A percentile compares a stretch with the other conserved stretches of the same genome.
These are phyloP conservation scores for Vesta saturnalis DNA, from an alignment of 2,888 invertebrate species.

Conservation along the genomic window DNA sequence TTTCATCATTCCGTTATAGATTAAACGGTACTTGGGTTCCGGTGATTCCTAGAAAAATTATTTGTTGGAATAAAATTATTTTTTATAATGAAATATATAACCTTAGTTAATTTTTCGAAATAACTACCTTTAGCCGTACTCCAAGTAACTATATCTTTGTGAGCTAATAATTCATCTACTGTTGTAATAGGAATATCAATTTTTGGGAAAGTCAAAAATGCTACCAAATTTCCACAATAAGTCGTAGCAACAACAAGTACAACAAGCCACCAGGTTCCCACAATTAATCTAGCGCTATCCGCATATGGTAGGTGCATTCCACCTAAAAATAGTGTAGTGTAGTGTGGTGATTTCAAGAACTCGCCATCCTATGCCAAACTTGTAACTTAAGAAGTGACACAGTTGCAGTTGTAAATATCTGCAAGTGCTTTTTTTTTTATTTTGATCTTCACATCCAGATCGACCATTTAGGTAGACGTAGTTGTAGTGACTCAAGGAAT, in stretches of 20 bases:
- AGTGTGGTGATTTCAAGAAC: background rate
- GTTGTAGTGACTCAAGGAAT: too few species aligned
- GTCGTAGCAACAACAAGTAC: conserved; percentile 90
- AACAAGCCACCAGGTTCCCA: conserved; percentile 93
- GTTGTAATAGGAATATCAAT: conserved; percentile 77
- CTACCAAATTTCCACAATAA: conserved; percentile 92
- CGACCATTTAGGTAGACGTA: too few species aligned
- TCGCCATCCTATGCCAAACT: too few species aligned
- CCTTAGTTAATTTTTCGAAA: conserved; percentile 72
- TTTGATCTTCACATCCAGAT: too few species aligned
- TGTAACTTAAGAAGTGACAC: too few species aligned
- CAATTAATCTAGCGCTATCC: conserved; percentile 85
- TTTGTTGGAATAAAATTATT: background rate
- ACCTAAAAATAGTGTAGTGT: conserved; percentile 61
- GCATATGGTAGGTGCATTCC: conserved; percentile 87
- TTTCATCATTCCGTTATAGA: conserved; percentile 68
- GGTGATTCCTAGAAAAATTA: conserved; percentile 64
- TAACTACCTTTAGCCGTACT: conserved; percentile 80
- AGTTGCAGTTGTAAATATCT: too few species aligned
- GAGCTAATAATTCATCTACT: conserved; percentile 71
- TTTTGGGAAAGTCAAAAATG: conserved; percentile 91
- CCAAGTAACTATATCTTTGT: conserved; percentile 73
- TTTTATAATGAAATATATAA: conserved; percentile 46
- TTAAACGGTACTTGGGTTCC: conserved; percentile 67
- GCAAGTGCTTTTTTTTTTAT: too few species aligned